phyloP scores from a whole-genome alignment of 2,888 invertebrate species.

The Zhengitettix transpicula region DNA sequence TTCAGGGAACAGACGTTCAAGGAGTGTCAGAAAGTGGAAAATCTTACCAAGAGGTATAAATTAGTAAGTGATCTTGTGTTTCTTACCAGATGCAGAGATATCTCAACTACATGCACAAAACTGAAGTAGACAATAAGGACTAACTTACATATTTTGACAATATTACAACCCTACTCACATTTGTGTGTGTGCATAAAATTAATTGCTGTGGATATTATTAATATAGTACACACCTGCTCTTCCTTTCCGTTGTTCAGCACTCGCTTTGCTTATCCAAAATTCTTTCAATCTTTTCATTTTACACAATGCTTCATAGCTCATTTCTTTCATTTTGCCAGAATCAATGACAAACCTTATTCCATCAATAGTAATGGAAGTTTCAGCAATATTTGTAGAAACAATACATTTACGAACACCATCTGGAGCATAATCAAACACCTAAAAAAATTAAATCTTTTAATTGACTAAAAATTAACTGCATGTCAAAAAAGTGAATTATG shows the following conservation, averaged over 20 bases:
- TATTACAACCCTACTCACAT: no score
- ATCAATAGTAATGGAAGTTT: conserved; percentile 96
- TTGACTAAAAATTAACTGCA: not conserved
- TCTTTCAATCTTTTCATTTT: conserved; percentile 86
- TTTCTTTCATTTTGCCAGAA: conserved; percentile 93
- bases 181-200: not conserved
- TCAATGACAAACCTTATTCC: conserved; percentile 94
- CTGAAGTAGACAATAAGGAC: no score
- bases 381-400: conserved; percentile 95
- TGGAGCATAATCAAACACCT: conserved; percentile 88
- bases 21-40: no score
- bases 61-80: no score
- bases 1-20: no score
- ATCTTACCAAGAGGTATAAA: no score
- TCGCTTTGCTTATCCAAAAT: conserved; percentile 94
- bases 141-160: no score
- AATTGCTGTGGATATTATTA: not conserved
- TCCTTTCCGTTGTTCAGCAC: conserved; percentile 92
- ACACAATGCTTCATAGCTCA: conserved; percentile 82
- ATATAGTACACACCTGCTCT: conserved; percentile 43
- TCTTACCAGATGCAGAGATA: no score
- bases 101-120: not conserved
- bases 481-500: not conserved
- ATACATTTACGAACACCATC: conserved; percentile 92
- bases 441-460: no score